A percentile compares a stretch with the other conserved stretches of the same genome.
These are phyloP conservation scores for Ispidina picta DNA, from an alignment of 2,797 vertebrate species.

Conservation along the genomic window DNA sequence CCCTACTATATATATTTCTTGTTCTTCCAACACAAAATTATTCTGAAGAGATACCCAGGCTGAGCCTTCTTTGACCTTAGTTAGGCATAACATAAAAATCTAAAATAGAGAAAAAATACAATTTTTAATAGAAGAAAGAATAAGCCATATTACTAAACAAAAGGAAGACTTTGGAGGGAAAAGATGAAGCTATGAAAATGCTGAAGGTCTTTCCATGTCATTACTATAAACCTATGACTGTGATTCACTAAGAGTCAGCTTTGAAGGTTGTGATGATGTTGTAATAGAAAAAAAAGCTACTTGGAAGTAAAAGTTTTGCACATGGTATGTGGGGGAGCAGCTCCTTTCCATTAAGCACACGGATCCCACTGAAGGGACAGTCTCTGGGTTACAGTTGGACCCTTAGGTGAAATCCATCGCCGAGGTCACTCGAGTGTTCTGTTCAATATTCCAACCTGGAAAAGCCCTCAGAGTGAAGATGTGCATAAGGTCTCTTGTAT, in stretches of 20 bases:
- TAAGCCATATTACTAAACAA: neutral
- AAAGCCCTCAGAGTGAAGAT: neutral
- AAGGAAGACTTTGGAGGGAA: neutral
- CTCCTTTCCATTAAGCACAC: neutral
- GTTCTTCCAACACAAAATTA: neutral
- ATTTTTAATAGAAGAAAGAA: slow-evolving; percentile 8
- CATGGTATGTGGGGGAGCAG: neutral
- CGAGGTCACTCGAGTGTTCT: neutral
- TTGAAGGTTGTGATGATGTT: neutral
- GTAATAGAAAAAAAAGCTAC: neutral
- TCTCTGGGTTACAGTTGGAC: fast-evolving
- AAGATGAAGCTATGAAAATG: neutral
- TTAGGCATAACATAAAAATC: neutral
- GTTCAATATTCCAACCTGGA: neutral
- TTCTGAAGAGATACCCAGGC: neutral
- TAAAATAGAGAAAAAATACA: neutral
- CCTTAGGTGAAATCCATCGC: neutral
- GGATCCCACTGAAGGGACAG: neutral
- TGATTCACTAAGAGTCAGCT: neutral
- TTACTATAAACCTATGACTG: neutral
- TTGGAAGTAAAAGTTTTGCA: neutral
- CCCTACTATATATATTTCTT: neutral
- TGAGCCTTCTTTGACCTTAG: neutral
- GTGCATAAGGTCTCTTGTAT: neutral
- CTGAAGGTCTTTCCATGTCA: neutral